Evolutionary conservation across 2,797 vertebrate genomes (phyloP), one percentile per base, ranked within the genome.

Genomic region (Brotula barbata): DNA sequence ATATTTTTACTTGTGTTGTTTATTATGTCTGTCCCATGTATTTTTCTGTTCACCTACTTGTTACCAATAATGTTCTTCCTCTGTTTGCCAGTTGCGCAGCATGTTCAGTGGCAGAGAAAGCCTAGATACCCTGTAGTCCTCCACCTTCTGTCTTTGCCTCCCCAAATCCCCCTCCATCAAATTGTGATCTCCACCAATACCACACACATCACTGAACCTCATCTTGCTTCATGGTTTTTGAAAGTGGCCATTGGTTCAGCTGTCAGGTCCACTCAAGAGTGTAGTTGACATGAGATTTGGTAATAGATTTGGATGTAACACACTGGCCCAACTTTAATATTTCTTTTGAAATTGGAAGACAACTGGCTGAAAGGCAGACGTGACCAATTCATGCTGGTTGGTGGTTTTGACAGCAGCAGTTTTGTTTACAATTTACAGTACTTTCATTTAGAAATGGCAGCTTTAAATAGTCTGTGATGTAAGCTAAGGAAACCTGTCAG

Each of bases 221-320:
- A 44, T 34, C 42, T 52, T 48, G 48, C 66, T 63, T 15, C 34
- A 22, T 20, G 33, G 5, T 31, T 67, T 15, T 25, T 49, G 23
- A 64, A 54, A 65, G 45, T 54, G 43, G 21, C 56, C 3, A n/a
- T 44, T 51, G 14, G 28, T 39, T 68, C 55, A 43, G 53, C 25
- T 70, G 67, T 68, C 68, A 64, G 54, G 17, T 75, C 65, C 41
- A 58, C 39, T 70, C 6, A 54, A 37, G 53, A 47, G 39, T 58
- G 64, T 23, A 57, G 42, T 45, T 57, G 50, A 72, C 41, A 39
- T 52, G 48, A 47, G 23, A 23, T 58, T 40, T 67, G 33, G 43
- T 58, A 58, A 64, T 55, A 20, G 33, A 71, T 60, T 20, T 54
- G 37, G 16, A 50, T 63, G 53, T 57, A 59, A 53, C 37, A 16